A percentile compares a stretch with the other conserved stretches of the same genome.
phyloP scores from a whole-genome alignment of 2,888 invertebrate species.

The Epistrophe eligans region DNA sequence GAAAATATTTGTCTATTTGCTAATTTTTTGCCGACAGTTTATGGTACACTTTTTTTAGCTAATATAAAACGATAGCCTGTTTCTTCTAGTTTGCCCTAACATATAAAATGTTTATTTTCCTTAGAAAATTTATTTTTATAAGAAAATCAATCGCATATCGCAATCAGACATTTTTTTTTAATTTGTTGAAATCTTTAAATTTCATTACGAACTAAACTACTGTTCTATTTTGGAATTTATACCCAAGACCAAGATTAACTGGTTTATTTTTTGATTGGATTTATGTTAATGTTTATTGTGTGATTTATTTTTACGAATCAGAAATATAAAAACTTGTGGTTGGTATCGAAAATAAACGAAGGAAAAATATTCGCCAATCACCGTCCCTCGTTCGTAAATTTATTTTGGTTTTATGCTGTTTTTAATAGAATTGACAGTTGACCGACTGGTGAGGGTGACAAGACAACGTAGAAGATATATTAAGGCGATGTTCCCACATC shows the following conservation, averaged over 20 bases:
- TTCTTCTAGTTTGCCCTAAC: neutral
- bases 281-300: neutral
- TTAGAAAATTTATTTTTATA: conserved; percentile 36
- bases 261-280: neutral
- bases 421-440: conserved; percentile 43
- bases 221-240: conserved; percentile 16
- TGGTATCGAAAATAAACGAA: conserved; percentile 20
- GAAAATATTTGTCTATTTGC: neutral
- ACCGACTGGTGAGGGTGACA: conserved; percentile 10
- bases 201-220: conserved; percentile 19
- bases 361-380: neutral
- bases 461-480: neutral
- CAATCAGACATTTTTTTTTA: conserved; percentile 63
- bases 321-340: neutral
- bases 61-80: neutral
- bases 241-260: neutral
- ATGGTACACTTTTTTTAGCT: conserved; percentile 1
- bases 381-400: conserved; percentile 1
- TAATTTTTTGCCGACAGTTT: neutral
- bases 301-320: neutral
- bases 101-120: neutral
- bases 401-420: conserved; percentile 58
- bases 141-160: conserved; percentile 71
- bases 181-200: conserved; percentile 8
- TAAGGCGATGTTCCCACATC: conserved; percentile 2